Evolutionary conservation across 2,888 invertebrate species (phyloP).

Genomic region (Scrobipalpa atriplicella): DNA sequence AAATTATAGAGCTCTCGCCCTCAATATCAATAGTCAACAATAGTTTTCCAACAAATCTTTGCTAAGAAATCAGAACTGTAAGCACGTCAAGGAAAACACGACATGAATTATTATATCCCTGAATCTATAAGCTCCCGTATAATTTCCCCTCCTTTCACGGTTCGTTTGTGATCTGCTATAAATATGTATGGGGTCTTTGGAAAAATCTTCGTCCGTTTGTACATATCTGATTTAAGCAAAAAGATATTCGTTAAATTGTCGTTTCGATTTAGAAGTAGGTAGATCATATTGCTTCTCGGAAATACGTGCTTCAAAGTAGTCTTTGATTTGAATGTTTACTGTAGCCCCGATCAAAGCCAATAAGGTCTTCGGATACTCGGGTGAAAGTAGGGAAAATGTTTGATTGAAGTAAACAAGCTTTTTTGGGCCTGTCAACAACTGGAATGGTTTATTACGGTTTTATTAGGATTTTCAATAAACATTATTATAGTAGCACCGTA

Average conservation of each 20-base stretch:
- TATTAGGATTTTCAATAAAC: background rate
- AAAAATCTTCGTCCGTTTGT: background rate
- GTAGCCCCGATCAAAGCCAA: constrained; percentile 15
- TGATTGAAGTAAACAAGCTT: background rate
- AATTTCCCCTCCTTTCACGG: constrained; percentile 1
- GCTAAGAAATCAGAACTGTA: too few species aligned
- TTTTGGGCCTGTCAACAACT: constrained; percentile 9
- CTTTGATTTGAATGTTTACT: constrained; percentile 20
- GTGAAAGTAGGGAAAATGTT: constrained; percentile 3
- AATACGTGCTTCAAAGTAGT: constrained; percentile 12
- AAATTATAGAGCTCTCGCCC: too few species aligned
- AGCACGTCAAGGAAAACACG: background rate
- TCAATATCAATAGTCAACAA: background rate
- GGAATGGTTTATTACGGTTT: constrained; percentile 1
- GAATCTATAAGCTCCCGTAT: background rate
- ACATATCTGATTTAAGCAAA: background rate
- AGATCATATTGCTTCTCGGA: constrained; percentile 5
- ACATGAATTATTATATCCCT: constrained; percentile 7
- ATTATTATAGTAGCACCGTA: too few species aligned
- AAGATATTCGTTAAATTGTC: background rate
- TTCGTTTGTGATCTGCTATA: constrained; percentile 5
- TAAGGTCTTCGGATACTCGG: constrained; percentile 15
- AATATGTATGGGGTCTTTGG: constrained; percentile 1
- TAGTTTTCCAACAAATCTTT: background rate
- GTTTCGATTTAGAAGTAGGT: background rate